A percentile compares a stretch with the other conserved stretches of the same genome.
Evolutionary conservation across 2,797 vertebrate genomes (phyloP).

Genomic region (Sebastes oblongus): DNA sequence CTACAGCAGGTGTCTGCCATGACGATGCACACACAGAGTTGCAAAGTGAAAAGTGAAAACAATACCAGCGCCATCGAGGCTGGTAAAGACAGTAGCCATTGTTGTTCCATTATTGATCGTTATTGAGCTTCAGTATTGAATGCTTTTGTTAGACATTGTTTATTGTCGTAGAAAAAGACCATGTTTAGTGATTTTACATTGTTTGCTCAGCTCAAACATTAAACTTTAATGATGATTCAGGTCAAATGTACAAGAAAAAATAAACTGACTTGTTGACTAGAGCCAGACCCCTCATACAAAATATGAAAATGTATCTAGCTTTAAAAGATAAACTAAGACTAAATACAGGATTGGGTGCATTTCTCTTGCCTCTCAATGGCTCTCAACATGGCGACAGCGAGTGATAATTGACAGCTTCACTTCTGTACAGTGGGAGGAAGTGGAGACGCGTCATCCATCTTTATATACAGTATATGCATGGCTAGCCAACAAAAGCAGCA

Average conservation of each 20-base stretch:
- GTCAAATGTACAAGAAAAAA: background rate
- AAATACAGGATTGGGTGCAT: no score
- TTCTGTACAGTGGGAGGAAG: no score
- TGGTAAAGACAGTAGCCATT: background rate
- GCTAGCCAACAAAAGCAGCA: background rate
- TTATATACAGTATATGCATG: no score
- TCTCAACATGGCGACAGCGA: no score
- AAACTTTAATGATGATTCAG: background rate
- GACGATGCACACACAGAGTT: background rate
- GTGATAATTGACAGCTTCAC: no score
- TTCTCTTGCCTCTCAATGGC: no score
- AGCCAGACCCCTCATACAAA: background rate
- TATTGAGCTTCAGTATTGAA: background rate
- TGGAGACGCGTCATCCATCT: no score
- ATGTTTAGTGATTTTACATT: background rate
- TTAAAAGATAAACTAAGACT: no score
- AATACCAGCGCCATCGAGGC: accelerated
- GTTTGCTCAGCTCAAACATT: background rate
- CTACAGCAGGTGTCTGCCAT: background rate
- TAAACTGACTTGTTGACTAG: background rate
- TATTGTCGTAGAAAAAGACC: background rate
- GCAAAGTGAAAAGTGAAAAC: background rate
- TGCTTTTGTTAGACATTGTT: background rate
- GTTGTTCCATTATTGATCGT: background rate
- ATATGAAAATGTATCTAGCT: background rate